A percentile compares a stretch with the other conserved stretches of the same genome.
Conservation (phyloP, 2,113 vertebrate genomes). For the Caloenas nicobarica region DNA sequence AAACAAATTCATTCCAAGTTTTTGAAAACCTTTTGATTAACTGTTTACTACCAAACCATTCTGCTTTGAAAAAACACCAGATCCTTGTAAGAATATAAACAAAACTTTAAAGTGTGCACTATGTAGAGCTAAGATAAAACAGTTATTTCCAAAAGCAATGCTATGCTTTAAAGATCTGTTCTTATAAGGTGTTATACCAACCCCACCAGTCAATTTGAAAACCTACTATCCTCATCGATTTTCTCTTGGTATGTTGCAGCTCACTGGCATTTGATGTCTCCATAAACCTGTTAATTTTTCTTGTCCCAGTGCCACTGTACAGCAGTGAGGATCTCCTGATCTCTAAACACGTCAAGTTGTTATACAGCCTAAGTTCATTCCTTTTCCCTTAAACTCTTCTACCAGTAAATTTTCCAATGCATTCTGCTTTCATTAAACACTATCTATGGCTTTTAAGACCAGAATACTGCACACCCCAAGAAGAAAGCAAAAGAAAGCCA, state of each 20-base stretch:
- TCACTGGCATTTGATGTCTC: not conserved
- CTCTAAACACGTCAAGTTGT: not conserved
- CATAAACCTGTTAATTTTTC: not conserved
- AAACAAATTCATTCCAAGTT: not conserved
- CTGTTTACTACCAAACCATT: not conserved
- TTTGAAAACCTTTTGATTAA: not conserved
- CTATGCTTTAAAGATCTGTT: not conserved
- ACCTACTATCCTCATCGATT: not conserved
- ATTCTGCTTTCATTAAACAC: not conserved
- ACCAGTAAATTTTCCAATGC: not conserved
- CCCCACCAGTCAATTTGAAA: not conserved
- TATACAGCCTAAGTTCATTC: not conserved
- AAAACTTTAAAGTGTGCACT: not conserved
- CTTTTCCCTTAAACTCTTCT: not conserved
- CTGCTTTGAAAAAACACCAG: constrained; percentile 7
- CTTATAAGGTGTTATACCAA: not conserved
- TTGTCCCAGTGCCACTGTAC: not conserved
- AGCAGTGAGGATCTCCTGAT: not conserved
- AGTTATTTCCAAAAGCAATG: not conserved
- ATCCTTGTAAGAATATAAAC: constrained; percentile 16
- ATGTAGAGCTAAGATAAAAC: not conserved
- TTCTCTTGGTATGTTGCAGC: not conserved
- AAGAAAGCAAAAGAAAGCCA: not conserved
- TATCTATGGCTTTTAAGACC: not conserved
- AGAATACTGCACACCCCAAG: not conserved